Conservation (phyloP, 2,113 vertebrate genomes). For the Phalacrocorax pelagicus region DNA sequence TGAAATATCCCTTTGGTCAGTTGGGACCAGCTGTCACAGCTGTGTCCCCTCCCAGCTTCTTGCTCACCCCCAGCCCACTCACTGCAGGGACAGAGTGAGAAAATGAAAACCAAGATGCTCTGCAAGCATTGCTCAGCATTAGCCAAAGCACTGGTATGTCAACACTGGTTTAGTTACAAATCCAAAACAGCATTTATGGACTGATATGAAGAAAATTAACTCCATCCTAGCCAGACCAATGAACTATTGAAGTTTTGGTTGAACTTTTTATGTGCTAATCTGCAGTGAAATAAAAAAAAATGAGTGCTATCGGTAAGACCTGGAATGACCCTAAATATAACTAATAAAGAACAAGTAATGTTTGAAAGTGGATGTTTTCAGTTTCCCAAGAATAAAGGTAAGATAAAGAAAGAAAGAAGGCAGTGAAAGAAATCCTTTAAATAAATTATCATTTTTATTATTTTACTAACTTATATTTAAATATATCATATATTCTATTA, state of each 20-base stretch:
- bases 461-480: no score
- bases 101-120: background rate
- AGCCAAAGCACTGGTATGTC: background rate
- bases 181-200: background rate
- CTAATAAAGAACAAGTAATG: background rate
- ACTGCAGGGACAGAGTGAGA: background rate
- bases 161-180: background rate
- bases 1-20: background rate
- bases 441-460: background rate
- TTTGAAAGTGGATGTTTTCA: background rate
- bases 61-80: background rate
- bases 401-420: background rate
- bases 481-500: no score
- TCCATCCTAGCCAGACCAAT: background rate
- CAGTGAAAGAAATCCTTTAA: background rate
- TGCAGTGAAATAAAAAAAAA: background rate
- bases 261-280: background rate
- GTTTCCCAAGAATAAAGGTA: background rate
- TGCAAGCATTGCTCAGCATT: background rate
- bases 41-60: background rate
- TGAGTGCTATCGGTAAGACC: background rate
- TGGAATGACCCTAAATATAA: background rate
- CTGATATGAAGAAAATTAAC: background rate
- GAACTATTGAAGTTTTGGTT: background rate
- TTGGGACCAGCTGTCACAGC: background rate